Conservation (phyloP, 2,797 vertebrate species). For the Pygocentrus nattereri region DNA sequence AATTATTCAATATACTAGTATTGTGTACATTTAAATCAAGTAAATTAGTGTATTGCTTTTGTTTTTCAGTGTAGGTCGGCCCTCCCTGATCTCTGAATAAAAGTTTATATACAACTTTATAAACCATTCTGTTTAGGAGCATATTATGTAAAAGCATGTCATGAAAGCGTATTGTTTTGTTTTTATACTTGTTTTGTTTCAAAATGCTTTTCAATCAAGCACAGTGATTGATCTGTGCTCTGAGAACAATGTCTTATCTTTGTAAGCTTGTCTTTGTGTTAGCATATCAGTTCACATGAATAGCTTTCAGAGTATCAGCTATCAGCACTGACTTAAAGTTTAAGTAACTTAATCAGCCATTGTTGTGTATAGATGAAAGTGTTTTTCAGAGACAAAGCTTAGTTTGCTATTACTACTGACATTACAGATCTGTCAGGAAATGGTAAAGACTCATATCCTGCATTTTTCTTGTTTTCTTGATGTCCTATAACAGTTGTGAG, state of each 20-base stretch:
- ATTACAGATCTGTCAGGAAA: constrained; percentile 7
- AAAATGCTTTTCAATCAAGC: background rate
- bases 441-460: background rate
- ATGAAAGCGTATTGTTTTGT: no score
- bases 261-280: background rate
- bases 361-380: background rate
- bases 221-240: background rate
- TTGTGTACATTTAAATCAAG: no score
- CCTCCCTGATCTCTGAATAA: background rate
- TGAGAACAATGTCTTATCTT: background rate
- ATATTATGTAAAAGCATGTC: background rate
- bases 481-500: no score
- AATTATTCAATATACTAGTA: no score
- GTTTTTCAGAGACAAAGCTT: constrained; percentile 8
- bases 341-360: constrained; percentile 2
- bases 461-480: background rate
- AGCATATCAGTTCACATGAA: background rate
- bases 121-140: background rate
- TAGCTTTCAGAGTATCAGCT: background rate
- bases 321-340: background rate
- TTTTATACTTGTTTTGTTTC: background rate
- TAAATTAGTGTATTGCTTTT: no score
- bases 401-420: background rate
- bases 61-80: background rate
- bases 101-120: background rate